phyloP scores from a whole-genome alignment of 1,140 invertebrate genomes.

The Drosophila sucinea region DNA sequence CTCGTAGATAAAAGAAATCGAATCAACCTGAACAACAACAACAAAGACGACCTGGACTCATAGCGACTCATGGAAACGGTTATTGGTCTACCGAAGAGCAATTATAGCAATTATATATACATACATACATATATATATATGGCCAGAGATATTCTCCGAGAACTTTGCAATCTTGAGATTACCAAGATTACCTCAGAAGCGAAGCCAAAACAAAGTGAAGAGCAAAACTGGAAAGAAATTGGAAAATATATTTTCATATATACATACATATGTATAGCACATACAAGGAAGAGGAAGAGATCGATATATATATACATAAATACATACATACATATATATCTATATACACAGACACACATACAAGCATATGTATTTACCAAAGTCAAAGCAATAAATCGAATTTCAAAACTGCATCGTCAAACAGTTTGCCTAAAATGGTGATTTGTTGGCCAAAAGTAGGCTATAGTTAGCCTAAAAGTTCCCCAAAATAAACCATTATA shows the following conservation, averaged over 20 bases:
- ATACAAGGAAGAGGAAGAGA: slow-evolving; percentile 12
- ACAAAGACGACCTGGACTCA: slow-evolving; percentile 32
- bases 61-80: slow-evolving; percentile 33
- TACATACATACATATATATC: slow-evolving; percentile 41
- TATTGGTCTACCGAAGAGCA: slow-evolving; percentile 49
- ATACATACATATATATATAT: slow-evolving; percentile 16
- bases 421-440: background rate
- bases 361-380: slow-evolving; percentile 51
- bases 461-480: background rate
- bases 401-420: slow-evolving; percentile 1
- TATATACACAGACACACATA: slow-evolving; percentile 33
- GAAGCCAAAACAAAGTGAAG: slow-evolving; percentile 38
- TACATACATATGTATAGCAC: slow-evolving; percentile 46
- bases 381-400: slow-evolving; percentile 38
- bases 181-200: slow-evolving; percentile 20
- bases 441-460: background rate
- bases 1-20: slow-evolving; percentile 36
- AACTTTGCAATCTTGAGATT: slow-evolving; percentile 25
- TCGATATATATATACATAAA: slow-evolving; percentile 31
- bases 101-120: slow-evolving; percentile 28
- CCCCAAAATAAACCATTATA: background rate
- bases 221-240: slow-evolving; percentile 29
- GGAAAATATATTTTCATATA: slow-evolving; percentile 68
- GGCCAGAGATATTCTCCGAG: slow-evolving; percentile 13
- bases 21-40: background rate